Conservation (phyloP, 2,888 invertebrate genomes). For the Cantharis flavilabris region DNA sequence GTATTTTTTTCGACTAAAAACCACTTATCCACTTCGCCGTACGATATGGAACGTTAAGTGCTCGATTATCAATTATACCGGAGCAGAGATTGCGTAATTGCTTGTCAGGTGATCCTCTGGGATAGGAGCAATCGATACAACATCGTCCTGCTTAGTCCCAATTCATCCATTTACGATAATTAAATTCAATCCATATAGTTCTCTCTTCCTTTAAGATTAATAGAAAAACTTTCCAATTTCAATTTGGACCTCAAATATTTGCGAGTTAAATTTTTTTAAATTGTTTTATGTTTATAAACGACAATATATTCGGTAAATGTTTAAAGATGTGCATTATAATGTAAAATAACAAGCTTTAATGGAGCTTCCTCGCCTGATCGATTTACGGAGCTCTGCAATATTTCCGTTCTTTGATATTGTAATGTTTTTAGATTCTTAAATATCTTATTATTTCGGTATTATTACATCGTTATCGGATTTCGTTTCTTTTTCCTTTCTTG, state of each 20-base stretch:
- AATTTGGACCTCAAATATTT: neutral
- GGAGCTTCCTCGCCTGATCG: conserved; percentile 13
- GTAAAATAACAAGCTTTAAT: conserved; percentile 15
- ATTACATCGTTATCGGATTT: neutral
- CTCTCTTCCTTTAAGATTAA: conserved; percentile 8
- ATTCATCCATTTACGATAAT: conserved; percentile 44
- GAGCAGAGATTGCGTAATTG: conserved; percentile 64
- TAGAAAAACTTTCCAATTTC: neutral
- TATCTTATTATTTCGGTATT: neutral
- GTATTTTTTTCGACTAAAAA: neutral
- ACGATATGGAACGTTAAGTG: conserved; percentile 44
- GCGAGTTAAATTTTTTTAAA: neutral
- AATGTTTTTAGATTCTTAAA: neutral
- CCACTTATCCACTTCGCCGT: neutral
- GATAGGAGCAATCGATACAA: conserved; percentile 52
- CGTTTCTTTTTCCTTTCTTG: neutral
- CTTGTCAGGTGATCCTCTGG: conserved; percentile 59
- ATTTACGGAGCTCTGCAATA: conserved; percentile 8
- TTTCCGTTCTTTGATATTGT: neutral
- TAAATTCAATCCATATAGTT: conserved; percentile 42
- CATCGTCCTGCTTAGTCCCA: conserved; percentile 47
- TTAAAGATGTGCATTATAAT: conserved; percentile 17
- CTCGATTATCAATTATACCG: conserved; percentile 63
- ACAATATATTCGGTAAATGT: conserved; percentile 11
- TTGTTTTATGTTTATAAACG: neutral